Conservation (phyloP, 2,797 vertebrate genomes). For the Eulemur rubriventer region DNA sequence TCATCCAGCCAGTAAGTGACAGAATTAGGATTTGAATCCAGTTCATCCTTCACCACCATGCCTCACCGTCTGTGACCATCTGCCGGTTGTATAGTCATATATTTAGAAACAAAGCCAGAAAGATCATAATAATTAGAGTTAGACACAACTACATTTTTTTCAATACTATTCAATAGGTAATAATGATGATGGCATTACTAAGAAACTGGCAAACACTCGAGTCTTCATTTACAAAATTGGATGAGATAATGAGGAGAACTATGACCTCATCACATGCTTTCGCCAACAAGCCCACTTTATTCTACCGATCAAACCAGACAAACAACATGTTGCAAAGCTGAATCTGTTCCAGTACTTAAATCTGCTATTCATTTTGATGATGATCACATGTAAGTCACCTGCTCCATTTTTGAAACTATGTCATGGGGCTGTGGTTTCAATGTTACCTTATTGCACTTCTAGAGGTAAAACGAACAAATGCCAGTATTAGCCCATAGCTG, state of each 20-base stretch:
- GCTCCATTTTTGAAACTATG: not conserved
- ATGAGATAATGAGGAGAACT: slow-evolving; percentile 36
- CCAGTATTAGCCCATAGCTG: not conserved
- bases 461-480: not conserved
- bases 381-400: not conserved
- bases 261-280: slow-evolving; percentile 29
- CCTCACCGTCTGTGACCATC: not conserved
- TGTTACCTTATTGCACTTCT: not conserved
- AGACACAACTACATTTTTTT: not conserved
- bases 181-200: not conserved
- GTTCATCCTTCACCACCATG: not conserved
- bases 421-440: not conserved
- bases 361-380: not conserved
- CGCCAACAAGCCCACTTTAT: not conserved
- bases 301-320: not conserved
- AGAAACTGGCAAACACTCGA: not conserved
- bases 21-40: not conserved
- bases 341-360: not conserved
- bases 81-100: not conserved
- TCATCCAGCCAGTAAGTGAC: not conserved
- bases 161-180: slow-evolving; percentile 1
- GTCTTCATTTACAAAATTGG: slow-evolving; percentile 47
- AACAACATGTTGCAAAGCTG: not conserved
- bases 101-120: slow-evolving; percentile 51
- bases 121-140: slow-evolving; percentile 29